These are phyloP conservation scores for Aphelocoma californica DNA, from an alignment of 2,797 vertebrate species.

Conservation along the genomic window DNA sequence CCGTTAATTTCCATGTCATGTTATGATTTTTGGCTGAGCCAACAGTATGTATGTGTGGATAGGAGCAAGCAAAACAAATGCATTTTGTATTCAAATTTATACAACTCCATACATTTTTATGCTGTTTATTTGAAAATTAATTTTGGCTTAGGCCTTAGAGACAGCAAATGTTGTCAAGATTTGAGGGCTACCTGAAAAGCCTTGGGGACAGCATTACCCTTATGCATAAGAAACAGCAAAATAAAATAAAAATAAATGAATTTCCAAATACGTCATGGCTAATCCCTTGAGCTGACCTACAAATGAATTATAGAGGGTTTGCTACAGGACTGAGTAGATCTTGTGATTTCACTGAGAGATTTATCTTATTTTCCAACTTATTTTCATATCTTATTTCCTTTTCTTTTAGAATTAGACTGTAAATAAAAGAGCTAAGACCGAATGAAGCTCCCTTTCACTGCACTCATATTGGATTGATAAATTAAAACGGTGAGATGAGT, in stretches of 20 bases:
- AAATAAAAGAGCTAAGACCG: constrained; percentile 87
- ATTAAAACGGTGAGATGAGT: constrained; percentile 93
- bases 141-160: constrained; percentile 85
- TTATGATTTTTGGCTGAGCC: constrained; percentile 83
- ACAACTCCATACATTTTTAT: constrained; percentile 88
- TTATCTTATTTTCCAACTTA: constrained; percentile 94
- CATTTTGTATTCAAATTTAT: constrained; percentile 88
- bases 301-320: constrained; percentile 85
- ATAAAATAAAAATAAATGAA: constrained; percentile 96
- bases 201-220: constrained; percentile 91
- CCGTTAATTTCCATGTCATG: constrained; percentile 82
- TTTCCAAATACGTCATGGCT: constrained; percentile 85
- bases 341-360: constrained; percentile 87
- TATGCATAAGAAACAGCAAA: constrained; percentile 88
- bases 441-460: constrained; percentile 77
- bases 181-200: constrained; percentile 88
- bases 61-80: constrained; percentile 83
- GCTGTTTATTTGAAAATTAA: constrained; percentile 89
- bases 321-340: constrained; percentile 80
- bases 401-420: constrained; percentile 95
- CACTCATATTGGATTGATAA: constrained; percentile 92
- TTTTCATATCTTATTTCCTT: constrained; percentile 98
- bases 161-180: constrained; percentile 87
- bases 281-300: constrained; percentile 87
- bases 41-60: constrained; percentile 78